Base-by-base conservation (phyloP, 1,140 invertebrate species). In the Teleopsis dalmanni region DNA sequence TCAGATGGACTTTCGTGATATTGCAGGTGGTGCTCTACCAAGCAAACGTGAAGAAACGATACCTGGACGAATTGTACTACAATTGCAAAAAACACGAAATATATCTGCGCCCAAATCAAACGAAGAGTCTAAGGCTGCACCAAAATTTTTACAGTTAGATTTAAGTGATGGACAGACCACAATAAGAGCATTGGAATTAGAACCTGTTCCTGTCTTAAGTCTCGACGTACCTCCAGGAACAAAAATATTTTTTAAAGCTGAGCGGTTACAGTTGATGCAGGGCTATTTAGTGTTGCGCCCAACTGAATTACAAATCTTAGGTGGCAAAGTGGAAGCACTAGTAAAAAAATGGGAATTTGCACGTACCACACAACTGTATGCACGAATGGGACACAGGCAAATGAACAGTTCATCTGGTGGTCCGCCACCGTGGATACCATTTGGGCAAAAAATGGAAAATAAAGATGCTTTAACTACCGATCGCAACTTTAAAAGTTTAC, bases 331-430 rank as follows among this genome's bases (percentile, higher is more conserved):
- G 0, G 72, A 80, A n/a, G 78, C 77, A 54, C 74, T 95, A 57
- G 82, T 88, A 50, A 89, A 93, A 60, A 92, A 90, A 68, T 95
- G 91, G 91, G 85, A 92, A 67, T 66, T 94, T 19, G 87, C 88
- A 55, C 80, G 84, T 68, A 85, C 81, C 73, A 74, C 92, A 47
- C 82, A 85, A 4, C 81, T 79, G 53, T 84, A 87, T 58, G 83
- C 76, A 53, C 79, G 81, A 71, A 78, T 76, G 73, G 77, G 76
- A 31, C 71, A 75, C 7, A 70, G 74, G 11, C 11, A 53, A 55
- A n/a, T n/a, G n/a, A n/a, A n/a, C n/a, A 78, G 75, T 31, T 81
- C 87, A 59, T 83, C 84, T 52, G 82, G 85, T 2, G 87, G 87
- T n/a, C 88, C 88, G 33, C 84, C 84, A 35, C 84, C 84, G 31